Evolutionary conservation across 2,113 vertebrate genomes (phyloP), one percentile per base, ranked within the genome.

Genomic region (Hippocampus barbouri): DNA sequence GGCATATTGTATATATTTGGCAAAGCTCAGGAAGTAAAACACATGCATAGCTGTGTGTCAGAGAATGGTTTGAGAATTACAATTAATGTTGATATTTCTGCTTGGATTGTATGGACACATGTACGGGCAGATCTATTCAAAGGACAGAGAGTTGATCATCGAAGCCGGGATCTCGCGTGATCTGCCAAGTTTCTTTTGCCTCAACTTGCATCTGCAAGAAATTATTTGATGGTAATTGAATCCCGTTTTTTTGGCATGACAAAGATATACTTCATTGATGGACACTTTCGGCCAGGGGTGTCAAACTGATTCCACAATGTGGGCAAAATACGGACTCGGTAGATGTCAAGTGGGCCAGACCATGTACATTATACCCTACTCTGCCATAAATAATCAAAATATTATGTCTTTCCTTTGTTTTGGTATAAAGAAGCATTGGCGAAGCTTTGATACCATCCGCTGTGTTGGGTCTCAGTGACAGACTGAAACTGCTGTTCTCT

Each of bases 71-170:
- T 54, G 43, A 70, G 38, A 70, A 54, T 69, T 30, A 53, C 1
- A 23, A 66, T 54, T 74, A 75, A 68, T 59, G 20, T 54, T 65
- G 60, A 64, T 47, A 75, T 75, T 49, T 71, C 34, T 49, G n/a
- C 62, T 62, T 70, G 20, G 60, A 71, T 59, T 68, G 15, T 72
- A 66, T 69, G 20, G 67, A 43, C 1, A 12, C 59, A 6, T 38
- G 9, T 69, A 63, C 57, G 49, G 4, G 21, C 6, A n/a, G 53
- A 83, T 69, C 72, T 63, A 63, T 45, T 79, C 69, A 83, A 53
- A 78, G 68, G 77, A 66, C 43, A 20, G 61, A 61, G 60, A 73
- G 69, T 21, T 81, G 77, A 80, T 79, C 77, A 70, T 79, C 75
- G 77, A 69, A 30, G 30, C 30, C 27, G 68, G 56, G 70, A 43